Base-by-base conservation (phyloP, 1,140 invertebrate genomes). In the Aphelinus atriplicis region DNA sequence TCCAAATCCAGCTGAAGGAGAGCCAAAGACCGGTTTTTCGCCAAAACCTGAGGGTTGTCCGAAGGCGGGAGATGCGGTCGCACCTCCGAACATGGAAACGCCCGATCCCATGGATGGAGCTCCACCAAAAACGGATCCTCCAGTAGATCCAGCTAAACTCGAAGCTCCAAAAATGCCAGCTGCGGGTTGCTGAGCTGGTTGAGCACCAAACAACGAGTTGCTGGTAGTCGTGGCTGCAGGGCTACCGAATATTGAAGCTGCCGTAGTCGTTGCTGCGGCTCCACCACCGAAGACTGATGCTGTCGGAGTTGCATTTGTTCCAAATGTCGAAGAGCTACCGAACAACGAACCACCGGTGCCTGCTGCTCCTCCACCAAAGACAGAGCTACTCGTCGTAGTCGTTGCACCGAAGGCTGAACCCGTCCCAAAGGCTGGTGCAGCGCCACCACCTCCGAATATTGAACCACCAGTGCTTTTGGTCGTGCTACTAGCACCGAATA, bases 21-120 rank as follows among this genome's bases (percentile, higher is more conserved):
- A 78, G 7, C 83, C 84, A 67, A 85, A 85, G 1, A 82, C 79
- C 46, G 86, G 81, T 75, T 86, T 84, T 0, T 79, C n/a, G 6
- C 82, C 84, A 69, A 88, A 87, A 2, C 82, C 62, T 1, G 84
- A 72, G 55, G 81, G 66, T n/a, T 78, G 79, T 42, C 80, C 77
- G 48, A 83, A 79, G 4, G 81, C 48, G 9, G 42, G 5, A 5
- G 69, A 1, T 1, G 64, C 7, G 6, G 64, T 10, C 1, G 47
- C 50, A 3, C 64, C 66, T n/a, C 75, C 75, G n/a, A 76, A 76
- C 57, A 65, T 60, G 0, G 75, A 72, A 7, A 50, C 46, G 7
- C 75, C 69, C 1, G 9, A 58, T 2, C 73, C 67, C 4, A 78
- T 61, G 9, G 60, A 45, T 0, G 70, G 10, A 43, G 74, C 60